Conservation (phyloP, 2,888 invertebrate species). For the Anthophora plumipes region DNA sequence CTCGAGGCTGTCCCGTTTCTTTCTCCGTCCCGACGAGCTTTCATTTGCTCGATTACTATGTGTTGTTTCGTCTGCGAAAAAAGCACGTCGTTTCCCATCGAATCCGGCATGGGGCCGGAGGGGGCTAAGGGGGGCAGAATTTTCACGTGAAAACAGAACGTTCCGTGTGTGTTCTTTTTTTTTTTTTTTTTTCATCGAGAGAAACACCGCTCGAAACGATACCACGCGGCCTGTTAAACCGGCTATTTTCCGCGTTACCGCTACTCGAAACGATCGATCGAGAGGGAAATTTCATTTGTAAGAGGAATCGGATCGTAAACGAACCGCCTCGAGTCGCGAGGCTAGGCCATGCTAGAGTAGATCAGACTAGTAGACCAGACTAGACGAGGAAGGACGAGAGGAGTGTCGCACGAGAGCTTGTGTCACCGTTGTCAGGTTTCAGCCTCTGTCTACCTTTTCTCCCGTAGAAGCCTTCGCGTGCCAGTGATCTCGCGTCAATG, state of each 20-base stretch:
- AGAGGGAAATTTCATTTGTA: slow-evolving; percentile 19
- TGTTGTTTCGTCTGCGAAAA: slow-evolving; percentile 53
- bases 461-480: neutral
- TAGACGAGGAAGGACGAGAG: neutral
- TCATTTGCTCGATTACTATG: slow-evolving; percentile 68
- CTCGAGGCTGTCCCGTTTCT: slow-evolving; percentile 32
- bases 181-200: too few relatives aligned
- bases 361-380: too few relatives aligned
- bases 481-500: slow-evolving; percentile 14
- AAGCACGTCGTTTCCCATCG: slow-evolving; percentile 11
- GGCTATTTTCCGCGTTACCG: slow-evolving; percentile 44
- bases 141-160: slow-evolving; percentile 43
- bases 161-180: slow-evolving; percentile 19
- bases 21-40: slow-evolving; percentile 50
- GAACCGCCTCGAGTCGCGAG: neutral
- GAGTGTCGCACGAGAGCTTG: too few relatives aligned
- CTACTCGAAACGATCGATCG: slow-evolving; percentile 27
- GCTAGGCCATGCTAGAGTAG: too few relatives aligned
- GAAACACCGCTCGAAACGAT: neutral
- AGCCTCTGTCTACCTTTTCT: slow-evolving; percentile 4
- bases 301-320: neutral
- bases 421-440: slow-evolving; percentile 10
- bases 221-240: slow-evolving; percentile 17
- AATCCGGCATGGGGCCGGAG: too few relatives aligned
- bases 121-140: too few relatives aligned